phyloP scores from a whole-genome alignment of 2,888 invertebrate genomes.

The Strigamia crassipes region DNA sequence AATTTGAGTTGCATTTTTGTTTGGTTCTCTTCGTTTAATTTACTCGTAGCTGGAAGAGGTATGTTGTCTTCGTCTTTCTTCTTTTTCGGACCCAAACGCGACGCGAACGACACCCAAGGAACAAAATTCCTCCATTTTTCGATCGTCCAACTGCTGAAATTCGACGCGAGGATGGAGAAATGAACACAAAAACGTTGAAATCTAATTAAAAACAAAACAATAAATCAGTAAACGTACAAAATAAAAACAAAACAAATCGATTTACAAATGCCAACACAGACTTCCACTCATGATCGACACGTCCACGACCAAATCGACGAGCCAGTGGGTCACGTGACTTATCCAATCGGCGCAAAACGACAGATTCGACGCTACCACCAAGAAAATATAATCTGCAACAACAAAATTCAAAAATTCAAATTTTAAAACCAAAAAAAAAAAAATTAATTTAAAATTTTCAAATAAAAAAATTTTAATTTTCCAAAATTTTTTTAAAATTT shows the following conservation, averaged over 20 bases:
- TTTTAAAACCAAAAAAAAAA: no score
- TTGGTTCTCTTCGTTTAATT: no score
- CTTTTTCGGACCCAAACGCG: background rate
- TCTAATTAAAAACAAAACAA: background rate
- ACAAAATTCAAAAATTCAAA: background rate
- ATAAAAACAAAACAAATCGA: background rate
- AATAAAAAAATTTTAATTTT: background rate
- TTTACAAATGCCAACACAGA: slow-evolving; percentile 31
- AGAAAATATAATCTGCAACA: background rate
- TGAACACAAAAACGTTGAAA: background rate
- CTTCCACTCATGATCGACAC: slow-evolving; percentile 19
- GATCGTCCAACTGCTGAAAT: background rate
- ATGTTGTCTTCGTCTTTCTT: slow-evolving; percentile 17
- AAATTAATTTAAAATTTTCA: background rate
- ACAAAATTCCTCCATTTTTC: background rate
- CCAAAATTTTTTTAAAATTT: background rate
- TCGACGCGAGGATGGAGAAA: background rate
- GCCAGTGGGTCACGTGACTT: background rate
- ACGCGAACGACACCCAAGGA: background rate
- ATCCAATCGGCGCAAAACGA: background rate
- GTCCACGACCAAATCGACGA: background rate
- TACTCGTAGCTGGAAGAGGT: slow-evolving; percentile 19
- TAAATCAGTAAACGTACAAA: background rate
- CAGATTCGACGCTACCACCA: background rate
- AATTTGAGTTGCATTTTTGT: background rate